phyloP scores from a whole-genome alignment of 2,797 vertebrate species.

The Denticeps clupeoides region DNA sequence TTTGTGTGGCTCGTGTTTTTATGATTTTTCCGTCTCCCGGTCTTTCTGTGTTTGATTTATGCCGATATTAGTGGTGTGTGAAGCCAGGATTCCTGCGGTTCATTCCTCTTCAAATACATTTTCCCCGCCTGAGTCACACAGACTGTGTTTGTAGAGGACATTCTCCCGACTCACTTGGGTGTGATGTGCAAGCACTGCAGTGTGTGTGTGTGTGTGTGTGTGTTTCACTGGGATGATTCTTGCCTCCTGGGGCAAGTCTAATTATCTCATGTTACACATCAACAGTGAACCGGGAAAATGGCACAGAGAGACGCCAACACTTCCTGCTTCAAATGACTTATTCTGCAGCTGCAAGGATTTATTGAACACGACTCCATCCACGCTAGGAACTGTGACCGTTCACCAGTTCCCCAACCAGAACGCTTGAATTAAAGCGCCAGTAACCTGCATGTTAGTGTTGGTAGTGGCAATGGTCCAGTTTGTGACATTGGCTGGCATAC shows the following conservation, averaged over 20 bases:
- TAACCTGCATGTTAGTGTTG: too few relatives aligned
- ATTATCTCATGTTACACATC: constrained; percentile 50
- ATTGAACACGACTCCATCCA: too few relatives aligned
- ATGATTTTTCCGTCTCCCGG: background rate
- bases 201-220: constrained; percentile 36
- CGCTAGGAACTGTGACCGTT: too few relatives aligned
- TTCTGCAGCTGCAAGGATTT: too few relatives aligned
- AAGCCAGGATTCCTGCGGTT: too few relatives aligned
- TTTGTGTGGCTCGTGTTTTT: background rate
- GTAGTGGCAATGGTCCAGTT: too few relatives aligned
- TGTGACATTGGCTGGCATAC: too few relatives aligned
- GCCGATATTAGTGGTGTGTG: too few relatives aligned
- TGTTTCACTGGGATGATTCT: constrained; percentile 55
- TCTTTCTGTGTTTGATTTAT: too few relatives aligned
- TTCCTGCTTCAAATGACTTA: background rate
- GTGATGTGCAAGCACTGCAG: background rate
- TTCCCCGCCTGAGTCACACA: background rate
- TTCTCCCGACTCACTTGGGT: background rate
- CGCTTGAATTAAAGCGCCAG: too few relatives aligned
- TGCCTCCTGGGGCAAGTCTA: constrained; percentile 50
- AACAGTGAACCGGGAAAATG: constrained; percentile 38
- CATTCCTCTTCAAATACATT: background rate
- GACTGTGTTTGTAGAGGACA: background rate
- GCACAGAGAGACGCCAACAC: constrained; percentile 24
- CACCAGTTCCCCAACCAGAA: too few relatives aligned